Evolutionary conservation across 2,888 invertebrate genomes (phyloP).

Genomic region (Parnassius orleans): DNA sequence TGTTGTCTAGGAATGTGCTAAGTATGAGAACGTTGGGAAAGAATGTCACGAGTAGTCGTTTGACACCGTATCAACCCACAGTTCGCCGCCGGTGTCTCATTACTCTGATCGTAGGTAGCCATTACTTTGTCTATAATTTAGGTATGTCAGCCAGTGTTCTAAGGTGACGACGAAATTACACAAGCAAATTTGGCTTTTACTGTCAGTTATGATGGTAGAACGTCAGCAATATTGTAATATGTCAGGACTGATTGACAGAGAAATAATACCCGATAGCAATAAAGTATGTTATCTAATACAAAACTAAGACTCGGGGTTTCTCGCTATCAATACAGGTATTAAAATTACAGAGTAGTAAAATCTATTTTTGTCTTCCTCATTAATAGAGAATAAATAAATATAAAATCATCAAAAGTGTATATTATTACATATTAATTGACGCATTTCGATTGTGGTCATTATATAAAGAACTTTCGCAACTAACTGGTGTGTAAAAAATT

Average conservation of each 20-base stretch:
- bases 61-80: conserved; percentile 37
- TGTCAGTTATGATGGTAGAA: conserved; percentile 4
- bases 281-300: conserved; percentile 13
- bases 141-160: background rate
- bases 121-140: conserved; percentile 16
- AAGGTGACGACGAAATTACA: conserved; percentile 3
- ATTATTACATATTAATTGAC: no score
- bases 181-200: conserved; percentile 4
- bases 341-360: background rate
- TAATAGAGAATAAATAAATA: no score
- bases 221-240: conserved; percentile 14
- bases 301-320: conserved; percentile 1
- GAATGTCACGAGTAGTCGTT: conserved; percentile 45
- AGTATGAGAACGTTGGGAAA: conserved; percentile 37
- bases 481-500: no score
- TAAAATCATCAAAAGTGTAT: no score
- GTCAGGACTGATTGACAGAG: conserved; percentile 19
- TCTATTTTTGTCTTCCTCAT: no score
- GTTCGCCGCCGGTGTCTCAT: conserved; percentile 34
- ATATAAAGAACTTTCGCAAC: no score
- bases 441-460: no score
- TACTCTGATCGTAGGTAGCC: conserved; percentile 28
- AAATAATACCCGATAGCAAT: conserved; percentile 22
- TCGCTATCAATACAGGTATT: background rate
- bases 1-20: conserved; percentile 13